Evolutionary conservation across 2,797 vertebrate species (phyloP).

Genomic region (Acrossocheilus fasciatus): DNA sequence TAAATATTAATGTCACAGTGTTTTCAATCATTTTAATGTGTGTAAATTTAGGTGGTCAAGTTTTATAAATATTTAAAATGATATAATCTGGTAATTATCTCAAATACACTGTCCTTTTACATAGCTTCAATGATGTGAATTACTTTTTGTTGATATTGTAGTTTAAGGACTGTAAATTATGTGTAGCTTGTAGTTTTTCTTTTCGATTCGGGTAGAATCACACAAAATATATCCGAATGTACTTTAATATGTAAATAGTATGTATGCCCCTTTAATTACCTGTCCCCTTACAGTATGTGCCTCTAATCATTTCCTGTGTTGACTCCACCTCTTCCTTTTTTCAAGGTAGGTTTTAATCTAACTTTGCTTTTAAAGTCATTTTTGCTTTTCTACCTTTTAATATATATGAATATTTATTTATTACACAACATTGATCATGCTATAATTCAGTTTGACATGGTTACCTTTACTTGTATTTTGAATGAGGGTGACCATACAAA

Average conservation of each 20-base stretch:
- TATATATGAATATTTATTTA: no score
- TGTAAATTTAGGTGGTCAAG: not conserved
- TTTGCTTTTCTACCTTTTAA: not conserved
- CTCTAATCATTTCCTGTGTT: conserved; percentile 10
- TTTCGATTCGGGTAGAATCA: no score
- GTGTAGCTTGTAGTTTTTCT: not conserved
- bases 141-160: not conserved
- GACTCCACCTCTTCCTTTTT: not conserved
- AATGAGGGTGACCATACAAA: not conserved
- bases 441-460: not conserved
- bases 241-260: not conserved
- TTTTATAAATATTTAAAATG: no score
- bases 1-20: not conserved
- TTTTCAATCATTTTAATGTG: not conserved
- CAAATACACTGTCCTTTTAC: no score
- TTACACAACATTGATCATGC: not conserved
- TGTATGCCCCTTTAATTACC: not conserved
- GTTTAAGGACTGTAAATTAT: not conserved
- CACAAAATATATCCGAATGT: not conserved
- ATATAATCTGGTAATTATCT: no score
- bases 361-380: not conserved
- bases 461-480: not conserved
- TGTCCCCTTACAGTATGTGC: not conserved
- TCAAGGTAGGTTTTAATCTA: not conserved
- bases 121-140: not conserved